Conservation (phyloP, 2,888 invertebrate species). For the Beris morrisii region DNA sequence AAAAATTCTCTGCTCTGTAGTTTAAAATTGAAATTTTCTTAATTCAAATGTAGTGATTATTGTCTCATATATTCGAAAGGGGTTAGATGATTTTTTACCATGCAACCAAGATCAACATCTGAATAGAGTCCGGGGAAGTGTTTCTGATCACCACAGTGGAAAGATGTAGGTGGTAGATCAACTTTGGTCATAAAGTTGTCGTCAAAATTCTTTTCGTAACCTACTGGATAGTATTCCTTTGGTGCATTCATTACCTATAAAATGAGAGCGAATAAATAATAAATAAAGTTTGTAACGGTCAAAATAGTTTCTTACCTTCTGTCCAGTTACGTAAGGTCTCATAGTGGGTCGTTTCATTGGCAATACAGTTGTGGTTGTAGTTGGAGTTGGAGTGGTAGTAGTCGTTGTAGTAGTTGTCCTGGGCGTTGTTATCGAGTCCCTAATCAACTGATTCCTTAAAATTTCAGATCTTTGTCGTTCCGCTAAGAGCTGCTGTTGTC, state of each 20-base stretch:
- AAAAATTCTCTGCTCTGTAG: too few species aligned
- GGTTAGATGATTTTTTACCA: conserved; percentile 61
- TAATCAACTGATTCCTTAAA: conserved; percentile 45
- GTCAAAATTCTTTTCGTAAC: conserved; percentile 87
- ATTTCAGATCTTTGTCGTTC: conserved; percentile 59
- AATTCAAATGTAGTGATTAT: too few species aligned
- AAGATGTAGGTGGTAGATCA: conserved; percentile 79
- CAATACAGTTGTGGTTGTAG: conserved; percentile 59
- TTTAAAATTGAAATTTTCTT: too few species aligned
- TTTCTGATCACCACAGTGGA: conserved; percentile 85
- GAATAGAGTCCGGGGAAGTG: conserved; percentile 89
- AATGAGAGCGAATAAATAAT: background rate
- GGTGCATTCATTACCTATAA: conserved; percentile 84
- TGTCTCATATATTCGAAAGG: too few species aligned
- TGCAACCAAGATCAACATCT: conserved; percentile 85
- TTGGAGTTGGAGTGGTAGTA: conserved; percentile 56
- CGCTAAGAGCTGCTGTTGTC: conserved; percentile 69
- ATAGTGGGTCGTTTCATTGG: conserved; percentile 47
- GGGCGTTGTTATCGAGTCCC: conserved; percentile 57
- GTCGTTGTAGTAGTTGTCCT: conserved; percentile 49
- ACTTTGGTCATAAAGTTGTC: conserved; percentile 84
- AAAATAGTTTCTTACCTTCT: conserved; percentile 44
- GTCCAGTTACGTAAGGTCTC: conserved; percentile 44
- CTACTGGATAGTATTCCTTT: conserved; percentile 83
- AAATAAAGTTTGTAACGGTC: conserved; percentile 47